A percentile compares a stretch with the other conserved stretches of the same genome.
These are phyloP conservation scores for Sicus ferrugineus DNA, from an alignment of 2,888 invertebrate species.

Conservation along the genomic window DNA sequence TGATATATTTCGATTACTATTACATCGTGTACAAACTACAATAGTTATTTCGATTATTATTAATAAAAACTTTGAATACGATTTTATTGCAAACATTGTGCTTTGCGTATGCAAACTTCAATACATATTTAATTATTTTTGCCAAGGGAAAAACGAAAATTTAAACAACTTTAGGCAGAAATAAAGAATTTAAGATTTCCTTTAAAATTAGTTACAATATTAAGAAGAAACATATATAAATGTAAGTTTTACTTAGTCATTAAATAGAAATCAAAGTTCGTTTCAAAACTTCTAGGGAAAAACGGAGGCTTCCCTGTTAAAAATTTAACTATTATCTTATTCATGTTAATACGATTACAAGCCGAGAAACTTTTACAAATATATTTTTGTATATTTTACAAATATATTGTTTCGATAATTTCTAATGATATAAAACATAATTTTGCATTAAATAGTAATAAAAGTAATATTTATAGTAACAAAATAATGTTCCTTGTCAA, in stretches of 20 bases:
- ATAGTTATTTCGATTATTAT: conserved; percentile 13
- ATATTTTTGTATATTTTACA: too few species aligned
- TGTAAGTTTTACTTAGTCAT: not conserved
- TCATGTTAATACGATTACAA: too few species aligned
- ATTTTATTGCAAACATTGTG: conserved; percentile 44
- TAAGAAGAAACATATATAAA: conserved; percentile 5
- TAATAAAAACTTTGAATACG: conserved; percentile 61
- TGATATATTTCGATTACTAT: too few species aligned
- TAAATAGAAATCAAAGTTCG: conserved; percentile 16
- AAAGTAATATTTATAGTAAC: too few species aligned
- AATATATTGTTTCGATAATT: too few species aligned
- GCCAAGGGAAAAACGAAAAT: conserved; percentile 24
- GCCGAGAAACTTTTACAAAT: too few species aligned
- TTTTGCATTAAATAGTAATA: too few species aligned
- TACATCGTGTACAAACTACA: not conserved
- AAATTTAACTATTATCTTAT: not conserved
- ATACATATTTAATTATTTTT: conserved; percentile 44
- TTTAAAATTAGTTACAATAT: conserved; percentile 4
- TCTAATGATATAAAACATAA: too few species aligned
- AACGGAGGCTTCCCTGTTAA: conserved; percentile 3
- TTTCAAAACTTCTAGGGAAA: not conserved
- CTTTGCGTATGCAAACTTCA: conserved; percentile 39
- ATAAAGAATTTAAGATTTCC: conserved; percentile 26
- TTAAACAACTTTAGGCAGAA: conserved; percentile 32
- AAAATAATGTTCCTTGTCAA: too few species aligned